These are phyloP conservation scores for Carassius carassius DNA, from an alignment of 2,113 vertebrate genomes.

Conservation along the genomic window DNA sequence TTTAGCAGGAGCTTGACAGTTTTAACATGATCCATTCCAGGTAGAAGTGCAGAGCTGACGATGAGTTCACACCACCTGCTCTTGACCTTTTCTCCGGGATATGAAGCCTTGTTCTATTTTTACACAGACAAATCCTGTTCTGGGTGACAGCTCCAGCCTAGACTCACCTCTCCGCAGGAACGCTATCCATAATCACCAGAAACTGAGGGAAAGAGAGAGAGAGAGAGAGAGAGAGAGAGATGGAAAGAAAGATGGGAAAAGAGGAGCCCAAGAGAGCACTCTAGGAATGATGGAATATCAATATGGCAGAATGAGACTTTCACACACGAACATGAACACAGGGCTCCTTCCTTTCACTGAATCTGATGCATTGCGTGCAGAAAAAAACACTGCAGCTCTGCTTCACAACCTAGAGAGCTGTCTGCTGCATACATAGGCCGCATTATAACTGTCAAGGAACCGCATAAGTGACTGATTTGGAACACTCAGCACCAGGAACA, in stretches of 20 bases:
- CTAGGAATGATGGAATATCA: constrained; percentile 61
- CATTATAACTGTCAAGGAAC: constrained; percentile 7
- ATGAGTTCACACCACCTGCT: constrained; percentile 65
- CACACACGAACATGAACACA: constrained; percentile 52
- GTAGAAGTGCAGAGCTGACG: constrained; percentile 59
- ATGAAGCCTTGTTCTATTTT: constrained; percentile 60
- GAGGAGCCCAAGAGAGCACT: constrained; percentile 47
- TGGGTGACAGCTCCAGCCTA: constrained; percentile 58
- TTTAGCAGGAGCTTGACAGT: constrained; percentile 58
- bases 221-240: background rate
- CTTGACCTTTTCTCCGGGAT: constrained; percentile 62
- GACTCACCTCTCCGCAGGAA: constrained; percentile 53
- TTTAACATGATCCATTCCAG: constrained; percentile 64
- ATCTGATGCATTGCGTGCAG: constrained; percentile 52
- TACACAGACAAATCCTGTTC: constrained; percentile 60
- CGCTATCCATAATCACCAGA: constrained; percentile 61
- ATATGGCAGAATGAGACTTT: constrained; percentile 63
- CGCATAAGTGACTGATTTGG: background rate
- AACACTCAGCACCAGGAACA: background rate
- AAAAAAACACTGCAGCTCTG: background rate
- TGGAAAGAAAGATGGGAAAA: constrained; percentile 45
- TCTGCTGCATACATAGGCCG: background rate
- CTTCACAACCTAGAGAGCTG: background rate
- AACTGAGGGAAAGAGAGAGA: constrained; percentile 34
- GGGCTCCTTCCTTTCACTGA: constrained; percentile 53